These are phyloP conservation scores for Mayetiola destructor DNA, from an alignment of 2,888 invertebrate genomes.

Conservation along the genomic window DNA sequence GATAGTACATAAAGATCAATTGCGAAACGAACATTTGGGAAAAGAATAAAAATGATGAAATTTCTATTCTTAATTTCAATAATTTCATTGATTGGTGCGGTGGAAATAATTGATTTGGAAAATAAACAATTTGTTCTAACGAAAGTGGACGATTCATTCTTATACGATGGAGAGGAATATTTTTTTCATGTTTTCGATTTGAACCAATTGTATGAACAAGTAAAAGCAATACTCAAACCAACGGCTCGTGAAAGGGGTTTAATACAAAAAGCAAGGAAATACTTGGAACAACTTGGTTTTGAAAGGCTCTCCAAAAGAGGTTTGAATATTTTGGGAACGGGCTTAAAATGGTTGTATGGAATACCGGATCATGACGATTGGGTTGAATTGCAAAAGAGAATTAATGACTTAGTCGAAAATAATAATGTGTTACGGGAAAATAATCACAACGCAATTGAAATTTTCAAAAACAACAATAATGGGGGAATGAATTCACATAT, in stretches of 20 bases:
- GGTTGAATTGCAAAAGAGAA: neutral
- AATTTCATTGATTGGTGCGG: neutral
- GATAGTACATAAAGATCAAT: slow-evolving; percentile 4
- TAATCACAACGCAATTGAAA: neutral
- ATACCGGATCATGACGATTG: neutral
- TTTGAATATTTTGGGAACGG: neutral
- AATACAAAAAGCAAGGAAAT: neutral
- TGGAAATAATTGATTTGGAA: neutral
- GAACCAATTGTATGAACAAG: neutral
- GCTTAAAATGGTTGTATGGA: neutral
- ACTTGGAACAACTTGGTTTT: neutral
- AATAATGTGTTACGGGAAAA: neutral
- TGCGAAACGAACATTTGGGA: neutral
- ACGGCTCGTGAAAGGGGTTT: neutral
- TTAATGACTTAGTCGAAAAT: neutral
- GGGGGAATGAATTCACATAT: neutral
- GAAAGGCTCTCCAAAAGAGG: neutral
- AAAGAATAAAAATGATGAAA: no score
- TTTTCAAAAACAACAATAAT: neutral
- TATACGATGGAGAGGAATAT: neutral
- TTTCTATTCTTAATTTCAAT: neutral
- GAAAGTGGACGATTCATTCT: neutral
- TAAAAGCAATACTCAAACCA: neutral
- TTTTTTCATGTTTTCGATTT: neutral
- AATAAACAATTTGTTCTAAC: neutral